phyloP scores from a whole-genome alignment of 2,797 vertebrate species.

The Silurus aristotelis region DNA sequence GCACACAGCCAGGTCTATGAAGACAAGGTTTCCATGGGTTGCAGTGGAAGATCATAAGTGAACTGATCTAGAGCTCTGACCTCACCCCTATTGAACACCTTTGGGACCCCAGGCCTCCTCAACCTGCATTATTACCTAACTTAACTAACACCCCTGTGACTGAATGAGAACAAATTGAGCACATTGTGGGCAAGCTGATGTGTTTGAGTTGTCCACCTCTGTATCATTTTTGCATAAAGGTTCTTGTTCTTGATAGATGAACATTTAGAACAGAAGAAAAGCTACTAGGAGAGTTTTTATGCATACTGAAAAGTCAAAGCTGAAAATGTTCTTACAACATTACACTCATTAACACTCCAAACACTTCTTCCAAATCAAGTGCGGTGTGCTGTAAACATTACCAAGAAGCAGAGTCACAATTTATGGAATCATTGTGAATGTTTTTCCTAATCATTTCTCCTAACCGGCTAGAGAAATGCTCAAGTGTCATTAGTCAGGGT shows the following conservation, averaged over 20 bases:
- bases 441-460: background rate
- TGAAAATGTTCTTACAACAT: background rate
- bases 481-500: background rate
- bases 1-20: too few species aligned
- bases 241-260: background rate
- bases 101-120: too few species aligned
- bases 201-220: background rate
- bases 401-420: background rate
- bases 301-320: background rate
- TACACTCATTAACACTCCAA: background rate
- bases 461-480: slow-evolving; percentile 18
- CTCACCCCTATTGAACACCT: too few species aligned
- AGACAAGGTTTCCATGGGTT: too few species aligned
- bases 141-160: too few species aligned
- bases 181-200: background rate
- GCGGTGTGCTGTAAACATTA: slow-evolving; percentile 23
- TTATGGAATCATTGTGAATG: background rate
- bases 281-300: background rate
- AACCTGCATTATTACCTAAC: too few species aligned
- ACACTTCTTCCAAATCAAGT: background rate
- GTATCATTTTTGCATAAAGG: background rate
- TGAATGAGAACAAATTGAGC: too few species aligned
- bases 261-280: background rate
- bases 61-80: too few species aligned
- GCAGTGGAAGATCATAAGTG: too few species aligned